Evolutionary conservation across 92 coral and sea anemone genomes (phyloP), one percentile per base, ranked within the genome.

Genomic region (Desmophyllum pertusum): DNA sequence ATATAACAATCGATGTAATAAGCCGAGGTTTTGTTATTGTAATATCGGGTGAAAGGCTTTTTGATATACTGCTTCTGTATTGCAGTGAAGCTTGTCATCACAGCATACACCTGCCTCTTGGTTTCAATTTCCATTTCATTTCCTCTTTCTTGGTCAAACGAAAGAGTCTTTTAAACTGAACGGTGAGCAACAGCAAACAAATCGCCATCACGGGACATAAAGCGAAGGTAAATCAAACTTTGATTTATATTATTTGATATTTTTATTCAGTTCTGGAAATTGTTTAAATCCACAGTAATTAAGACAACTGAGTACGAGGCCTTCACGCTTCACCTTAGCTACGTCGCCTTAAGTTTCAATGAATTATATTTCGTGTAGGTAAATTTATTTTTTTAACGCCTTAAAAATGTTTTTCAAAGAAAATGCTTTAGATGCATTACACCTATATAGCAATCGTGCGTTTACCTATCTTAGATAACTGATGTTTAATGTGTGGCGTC

Each of bases 141-240:
- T 59, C 29, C 35, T 7, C 35, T 27, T 8, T 46, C 45, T 68
- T 68, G 41, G 31, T 10, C 3, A 68, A 37, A 68, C 73, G 27
- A 38, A 35, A 38, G 21, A 23, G 41, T 68, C 73, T 23, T 38
- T 36, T 19, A 68, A 68, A 3, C 73, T 39, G 48, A 68, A 36
- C 73, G 10, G 65, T 23, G 65, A 35, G 31, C 10, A 18, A 35
- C 40, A 21, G 27, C 73, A 38, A 38, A 68, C 46, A 59, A 59
- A 59, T 25, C 29, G 63, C 13, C 31, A 23, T 55, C 63, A 6
- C 11, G 63, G 30, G 27, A 29, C 15, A 59, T 21, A 5, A 0
- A 15, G 14, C 14, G 23, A 30, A 68, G 76, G 76, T 70, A 70
- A 70, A 41, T 70, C 76, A 25, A 40, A 40, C 76, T 70, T 41